Evolutionary conservation across 1,140 invertebrate genomes (phyloP), one percentile per base, ranked within the genome.

Genomic region (Trachelipus rathkii): DNA sequence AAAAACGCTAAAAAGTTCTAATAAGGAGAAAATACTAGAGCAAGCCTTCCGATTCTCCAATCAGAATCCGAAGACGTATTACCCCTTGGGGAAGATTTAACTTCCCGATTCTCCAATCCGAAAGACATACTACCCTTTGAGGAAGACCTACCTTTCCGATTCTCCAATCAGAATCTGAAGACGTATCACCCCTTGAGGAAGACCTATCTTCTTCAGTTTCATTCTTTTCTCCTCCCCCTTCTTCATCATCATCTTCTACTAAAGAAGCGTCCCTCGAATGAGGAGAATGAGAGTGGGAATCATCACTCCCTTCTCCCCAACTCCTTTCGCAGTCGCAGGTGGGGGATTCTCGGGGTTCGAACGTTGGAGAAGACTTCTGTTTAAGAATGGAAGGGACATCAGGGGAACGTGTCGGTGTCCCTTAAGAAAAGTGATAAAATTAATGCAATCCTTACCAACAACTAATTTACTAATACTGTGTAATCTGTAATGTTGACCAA

Each of bases 341-440:
- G 13, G 50, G 33, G 10, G 53, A 68, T 13, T 74, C 75, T 8
- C 72, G 67, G 0, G 72, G 66, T 8, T 75, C 77, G 21, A 44
- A 44, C 23, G 68, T n/a, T 8, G 68, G 74, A 7, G 74, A 60
- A 0, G 76, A 73, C 72, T 77, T 78, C 53, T 79, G 76, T 79
- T 78, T 82, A 50, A 80, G 69, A 43, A 80, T 82, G 23, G 78
- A 76, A 11, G 73, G 77, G 15, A 76, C 74, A 74, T 78, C 80
- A 11, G 71, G 78, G 15, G 80, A 46, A 53, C 79, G 67, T 44
- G 71, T 71, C 73, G 46, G 53, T 76, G 72, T 13, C 77, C 72
- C 70, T 46, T 13, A 45, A 21, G 43, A 67, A 45, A 70, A 45
- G 71, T 33, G 6, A 33, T 33, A 6, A 1, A 33, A 33, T 33